These are phyloP conservation scores for Zeugodacus cucurbitae DNA, from an alignment of 1,140 invertebrate genomes.

Conservation along the genomic window DNA sequence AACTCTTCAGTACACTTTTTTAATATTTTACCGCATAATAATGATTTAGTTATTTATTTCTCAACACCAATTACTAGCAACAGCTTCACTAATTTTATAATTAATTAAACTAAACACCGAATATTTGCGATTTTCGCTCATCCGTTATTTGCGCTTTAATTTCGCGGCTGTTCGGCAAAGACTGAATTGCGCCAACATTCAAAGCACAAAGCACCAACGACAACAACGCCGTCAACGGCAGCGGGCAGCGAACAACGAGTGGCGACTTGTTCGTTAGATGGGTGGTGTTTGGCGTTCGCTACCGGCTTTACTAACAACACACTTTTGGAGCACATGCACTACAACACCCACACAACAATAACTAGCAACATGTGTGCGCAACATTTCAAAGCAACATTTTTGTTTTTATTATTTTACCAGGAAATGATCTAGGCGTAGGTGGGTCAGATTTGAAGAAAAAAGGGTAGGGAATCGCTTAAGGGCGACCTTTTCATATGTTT, in stretches of 20 bases:
- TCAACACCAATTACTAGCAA: no score
- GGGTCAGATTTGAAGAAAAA: no score
- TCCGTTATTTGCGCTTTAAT: background rate
- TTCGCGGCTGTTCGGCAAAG: slow-evolving; percentile 30
- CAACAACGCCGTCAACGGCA: background rate
- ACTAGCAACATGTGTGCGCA: background rate
- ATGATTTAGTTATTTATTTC: no score
- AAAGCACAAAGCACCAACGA: background rate
- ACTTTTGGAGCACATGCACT: background rate
- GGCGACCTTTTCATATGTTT: no score
- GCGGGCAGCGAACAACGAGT: slow-evolving; percentile 1
- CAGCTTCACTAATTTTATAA: background rate
- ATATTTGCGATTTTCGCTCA: background rate
- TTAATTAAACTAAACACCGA: background rate
- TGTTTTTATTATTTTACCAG: no score
- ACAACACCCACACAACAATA: background rate
- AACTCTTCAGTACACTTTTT: no score
- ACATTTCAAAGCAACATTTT: background rate
- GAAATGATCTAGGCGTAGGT: no score
- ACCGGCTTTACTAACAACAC: background rate
- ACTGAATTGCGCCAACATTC: slow-evolving; percentile 13
- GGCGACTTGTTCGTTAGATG: slow-evolving; percentile 8
- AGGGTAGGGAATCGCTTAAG: no score
- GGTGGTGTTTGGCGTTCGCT: background rate
- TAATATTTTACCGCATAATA: no score